Base-by-base conservation (phyloP, 2,888 invertebrate genomes). In the Andrena hattorfiana region DNA sequence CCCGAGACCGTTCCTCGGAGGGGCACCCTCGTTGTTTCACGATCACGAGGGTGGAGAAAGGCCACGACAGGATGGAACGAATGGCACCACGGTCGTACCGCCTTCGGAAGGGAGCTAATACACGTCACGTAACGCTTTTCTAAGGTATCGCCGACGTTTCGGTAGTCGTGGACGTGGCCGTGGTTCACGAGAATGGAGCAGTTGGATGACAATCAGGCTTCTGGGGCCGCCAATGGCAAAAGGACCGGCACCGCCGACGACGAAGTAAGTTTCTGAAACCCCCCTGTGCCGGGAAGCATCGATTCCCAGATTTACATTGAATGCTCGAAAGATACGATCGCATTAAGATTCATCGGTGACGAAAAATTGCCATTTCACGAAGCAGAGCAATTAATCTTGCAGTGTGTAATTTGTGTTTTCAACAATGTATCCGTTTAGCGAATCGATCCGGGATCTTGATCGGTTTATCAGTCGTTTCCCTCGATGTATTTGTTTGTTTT, bases 81-180 rank as follows among this genome's bases (percentile, higher is more conserved):
- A 78, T 79, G 71, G 56, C 68, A 64, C 74, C 69, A 76, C 67
- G 73, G 35, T 83, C 56, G 76, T 72, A 77, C 70, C 68, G 62
- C 51, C 78, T 59, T 74, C 77, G 77, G 79, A 78, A 66, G 71
- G 86, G 76, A 76, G 84, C 86, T 87, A 89, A 91, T 90, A 74
- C 88, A 87, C 80, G 83, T 90, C 89, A 91, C 90, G 89, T 91
- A 90, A 92, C 87, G 87, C 86, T 83, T 77, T 92, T 92, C 81
- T 92, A 92, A 90, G 92, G 92, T 89, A 89, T 92, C 92, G 84
- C 42, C 84, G 86, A 86, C 80, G 78, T 89, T 89, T 86, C 66
- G 85, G 56, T 89, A 78, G 63, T 62, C 73, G 56, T 60, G 68
- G 69, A 77, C 78, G 77, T 77, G 77, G 54, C 49, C 49, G 60